Evolutionary conservation across 1,140 invertebrate species (phyloP), one percentile per base, ranked within the genome.

Genomic region (Heliothis virescens): DNA sequence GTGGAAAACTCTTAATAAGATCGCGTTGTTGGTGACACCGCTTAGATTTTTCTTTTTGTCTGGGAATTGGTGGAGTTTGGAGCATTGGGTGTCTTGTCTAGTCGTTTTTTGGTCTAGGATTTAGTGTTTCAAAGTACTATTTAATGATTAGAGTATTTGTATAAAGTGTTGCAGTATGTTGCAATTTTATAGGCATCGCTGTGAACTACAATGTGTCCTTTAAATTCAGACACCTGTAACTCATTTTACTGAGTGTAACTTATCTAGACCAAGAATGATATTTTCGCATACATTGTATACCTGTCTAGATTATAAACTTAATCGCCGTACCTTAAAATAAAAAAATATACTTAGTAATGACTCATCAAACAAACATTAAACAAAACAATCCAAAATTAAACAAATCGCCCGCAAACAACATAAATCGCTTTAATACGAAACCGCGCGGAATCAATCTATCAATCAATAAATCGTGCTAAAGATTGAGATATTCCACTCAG

Each of bases 381-480:
- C 67, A 71, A 53, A 53, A 71, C 29, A 48, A 52, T 21, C 34
- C 65, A 50, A 52, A 52, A 69, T 50, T 52, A 26, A 2, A 34
- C 60, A 63, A 65, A 76, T 76, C 59, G 59, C 3, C 60, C 74
- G n/a, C 59, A 76, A 76, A 63, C 74, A 78, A 78, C 63, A 78
- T 63, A 78, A 69, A 69, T 78, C 62, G 52, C 63, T 59, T 69
- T 69, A 80, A 75, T 62, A 63, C 60, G 48, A 79, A 72, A 63
- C 73, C 34, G 48, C 18, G 62, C 72, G 77, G 82, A 89, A 91
- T 91, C 89, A 87, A 92, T 92, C 89, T 87, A 91, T 93, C 91
- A 93, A 93, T 93, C 90, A 92, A 93, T 93, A 92, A 92, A 91
- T 91, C 87, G 85, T 79, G 85, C 89, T 91, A 88, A 92, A 92